phyloP scores from a whole-genome alignment of 2,888 invertebrate genomes.

The Callinectes sapidus region DNA sequence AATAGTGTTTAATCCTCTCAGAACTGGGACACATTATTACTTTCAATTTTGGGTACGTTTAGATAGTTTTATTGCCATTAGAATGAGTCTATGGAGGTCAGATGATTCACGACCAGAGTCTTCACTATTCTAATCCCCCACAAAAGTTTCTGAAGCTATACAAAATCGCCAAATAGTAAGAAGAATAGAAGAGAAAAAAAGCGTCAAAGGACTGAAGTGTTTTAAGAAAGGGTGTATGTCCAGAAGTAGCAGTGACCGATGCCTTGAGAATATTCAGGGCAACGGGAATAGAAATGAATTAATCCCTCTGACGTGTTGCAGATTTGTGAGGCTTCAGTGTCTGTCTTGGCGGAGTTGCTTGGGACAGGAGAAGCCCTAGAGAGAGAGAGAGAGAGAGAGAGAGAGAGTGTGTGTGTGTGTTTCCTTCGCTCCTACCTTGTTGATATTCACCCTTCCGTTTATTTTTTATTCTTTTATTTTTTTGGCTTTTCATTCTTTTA shows the following conservation, averaged over 20 bases:
- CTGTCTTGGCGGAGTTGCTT: not conserved
- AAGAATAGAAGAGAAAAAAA: no score
- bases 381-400: constrained; percentile 20
- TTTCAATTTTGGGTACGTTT: no score
- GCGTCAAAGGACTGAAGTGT: no score
- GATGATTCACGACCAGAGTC: no score
- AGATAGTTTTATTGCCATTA: no score
- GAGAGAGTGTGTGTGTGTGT: not conserved
- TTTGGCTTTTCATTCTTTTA: not conserved
- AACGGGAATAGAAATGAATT: not conserved
- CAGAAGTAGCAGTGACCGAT: not conserved
- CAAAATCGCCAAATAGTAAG: no score
- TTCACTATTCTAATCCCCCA: no score
- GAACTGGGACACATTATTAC: no score
- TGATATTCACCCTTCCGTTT: not conserved
- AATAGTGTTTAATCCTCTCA: no score
- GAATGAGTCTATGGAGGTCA: no score
- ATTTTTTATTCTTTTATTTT: not conserved
- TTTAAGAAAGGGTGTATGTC: not conserved
- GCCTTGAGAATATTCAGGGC: not conserved
- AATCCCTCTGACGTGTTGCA: not conserved
- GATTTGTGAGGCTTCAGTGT: not conserved
- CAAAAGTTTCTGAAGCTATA: no score
- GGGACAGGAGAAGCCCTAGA: not conserved
- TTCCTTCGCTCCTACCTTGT: not conserved